These are phyloP conservation scores for Tylochromis polylepis DNA, from an alignment of 2,113 vertebrate genomes.

Conservation along the genomic window DNA sequence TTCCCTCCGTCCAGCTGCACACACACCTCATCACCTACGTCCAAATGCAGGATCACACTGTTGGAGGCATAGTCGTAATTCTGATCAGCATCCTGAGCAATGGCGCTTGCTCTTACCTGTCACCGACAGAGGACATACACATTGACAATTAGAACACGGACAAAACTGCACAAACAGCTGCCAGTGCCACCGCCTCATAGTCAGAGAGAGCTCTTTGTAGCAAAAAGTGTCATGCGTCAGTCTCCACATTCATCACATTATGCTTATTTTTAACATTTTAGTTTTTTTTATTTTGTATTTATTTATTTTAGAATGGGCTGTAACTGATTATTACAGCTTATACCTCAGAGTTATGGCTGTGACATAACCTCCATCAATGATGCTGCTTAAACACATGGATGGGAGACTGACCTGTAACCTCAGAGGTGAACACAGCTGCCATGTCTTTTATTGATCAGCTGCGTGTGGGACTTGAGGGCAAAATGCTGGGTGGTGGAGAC, in stretches of 20 bases:
- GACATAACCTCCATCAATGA: conserved; percentile 5
- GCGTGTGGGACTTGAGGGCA: background rate
- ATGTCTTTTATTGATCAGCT: conserved; percentile 56
- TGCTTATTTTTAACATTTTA: background rate
- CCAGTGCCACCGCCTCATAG: background rate
- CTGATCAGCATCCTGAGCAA: conserved; percentile 82
- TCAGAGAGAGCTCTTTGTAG: background rate
- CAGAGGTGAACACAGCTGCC: conserved; percentile 30
- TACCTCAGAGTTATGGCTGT: background rate
- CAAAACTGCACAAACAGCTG: conserved; percentile 8
- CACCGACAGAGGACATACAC: conserved; percentile 30
- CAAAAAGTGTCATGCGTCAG: background rate
- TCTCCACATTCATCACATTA: background rate
- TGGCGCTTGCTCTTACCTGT: conserved; percentile 80
- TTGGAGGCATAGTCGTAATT: conserved; percentile 95
- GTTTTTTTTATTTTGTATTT: background rate
- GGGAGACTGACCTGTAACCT: conserved; percentile 44
- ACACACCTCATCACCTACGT: conserved; percentile 91
- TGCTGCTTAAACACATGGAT: conserved; percentile 31
- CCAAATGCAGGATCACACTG: conserved; percentile 91
- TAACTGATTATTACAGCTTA: conserved; percentile 10
- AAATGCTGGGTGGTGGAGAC: conserved; percentile 25
- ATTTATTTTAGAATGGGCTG: background rate
- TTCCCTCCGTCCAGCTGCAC: conserved; percentile 94
- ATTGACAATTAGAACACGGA: conserved; percentile 51